These are phyloP conservation scores for Pampusana beccarii DNA, from an alignment of 2,113 vertebrate genomes.

Conservation along the genomic window DNA sequence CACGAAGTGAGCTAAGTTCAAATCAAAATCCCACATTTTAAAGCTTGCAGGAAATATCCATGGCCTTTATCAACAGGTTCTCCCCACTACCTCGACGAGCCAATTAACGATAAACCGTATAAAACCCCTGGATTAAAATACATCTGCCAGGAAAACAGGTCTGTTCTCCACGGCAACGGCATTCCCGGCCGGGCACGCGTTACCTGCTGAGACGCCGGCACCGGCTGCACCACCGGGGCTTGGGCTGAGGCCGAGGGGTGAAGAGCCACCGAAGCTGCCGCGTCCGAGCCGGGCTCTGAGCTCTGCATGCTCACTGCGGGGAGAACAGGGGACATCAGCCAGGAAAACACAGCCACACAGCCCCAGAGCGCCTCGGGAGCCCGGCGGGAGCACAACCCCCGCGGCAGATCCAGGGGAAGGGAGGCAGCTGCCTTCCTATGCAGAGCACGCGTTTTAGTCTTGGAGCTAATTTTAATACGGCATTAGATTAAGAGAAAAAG, in stretches of 20 bases:
- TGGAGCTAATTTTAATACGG: not conserved
- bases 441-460: not conserved
- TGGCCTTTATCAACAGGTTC: not conserved
- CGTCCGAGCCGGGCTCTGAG: constrained; percentile 87
- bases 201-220: constrained; percentile 96
- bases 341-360: not conserved
- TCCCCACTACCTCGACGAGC: not conserved
- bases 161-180: not conserved
- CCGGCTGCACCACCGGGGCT: constrained; percentile 89
- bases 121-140: not conserved
- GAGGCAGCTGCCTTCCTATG: not conserved
- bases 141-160: not conserved
- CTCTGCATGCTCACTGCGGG: constrained; percentile 91
- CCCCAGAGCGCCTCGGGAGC: not conserved
- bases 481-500: not conserved
- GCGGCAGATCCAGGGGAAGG: not conserved
- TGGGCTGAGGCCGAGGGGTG: constrained; percentile 84
- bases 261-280: constrained; percentile 84
- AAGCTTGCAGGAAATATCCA: not conserved
- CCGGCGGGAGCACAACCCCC: not conserved
- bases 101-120: not conserved
- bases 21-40: not conserved
- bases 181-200: not conserved
- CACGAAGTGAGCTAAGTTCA: not conserved
- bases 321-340: not conserved